Base-by-base conservation (phyloP, 2,113 vertebrate genomes). In the Ibidorhyncha struthersii region DNA sequence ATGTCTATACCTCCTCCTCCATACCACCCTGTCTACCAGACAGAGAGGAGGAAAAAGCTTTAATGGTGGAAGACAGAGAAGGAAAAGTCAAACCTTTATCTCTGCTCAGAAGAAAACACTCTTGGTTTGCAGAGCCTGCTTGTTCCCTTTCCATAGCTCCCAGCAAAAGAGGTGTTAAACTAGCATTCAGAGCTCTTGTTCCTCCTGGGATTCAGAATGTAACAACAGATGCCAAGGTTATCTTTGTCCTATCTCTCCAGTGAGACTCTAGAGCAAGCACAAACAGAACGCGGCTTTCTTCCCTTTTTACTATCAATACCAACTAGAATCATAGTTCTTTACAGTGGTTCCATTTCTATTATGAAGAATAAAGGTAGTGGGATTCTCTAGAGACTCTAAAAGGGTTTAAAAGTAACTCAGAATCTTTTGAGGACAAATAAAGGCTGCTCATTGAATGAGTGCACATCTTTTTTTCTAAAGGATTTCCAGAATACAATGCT, bases 81-180 rank as follows among this genome's bases (percentile, higher is more conserved):
- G 47, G 27, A 73, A 69, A 83, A 66, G 43, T 78, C 63, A 73
- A 80, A 71, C 41, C 45, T 80, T 63, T 32, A 25, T n/a, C 62
- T 85, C 81, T 91, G 32, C 71, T 85, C 30, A 82, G 43, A 85
- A 69, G 56, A 72, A 85, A 53, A 25, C 8, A 50, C 3, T 41
- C 58, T 84, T 66, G 10, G 8, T 90, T 93, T 86, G 53, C 79
- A 94, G 53, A 93, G 41, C 62, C 56, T 84, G 52, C 27, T 79
- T 79, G 30, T 90, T 62, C 38, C 38, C 25, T 56, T 86, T 58
- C 74, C 8, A 10, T 43, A 10, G 9, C 49, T 91, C 43, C 71
- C 82, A 93, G 90, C 40, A 96, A 94, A 8, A 72, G 36, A 85
- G 88, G 62, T 70, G 87, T 93, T 97, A 96, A 95, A 72, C 21